A percentile compares a stretch with the other conserved stretches of the same genome.
phyloP scores from a whole-genome alignment of 2,888 invertebrate species.

The Anoplius nigerrimus region DNA sequence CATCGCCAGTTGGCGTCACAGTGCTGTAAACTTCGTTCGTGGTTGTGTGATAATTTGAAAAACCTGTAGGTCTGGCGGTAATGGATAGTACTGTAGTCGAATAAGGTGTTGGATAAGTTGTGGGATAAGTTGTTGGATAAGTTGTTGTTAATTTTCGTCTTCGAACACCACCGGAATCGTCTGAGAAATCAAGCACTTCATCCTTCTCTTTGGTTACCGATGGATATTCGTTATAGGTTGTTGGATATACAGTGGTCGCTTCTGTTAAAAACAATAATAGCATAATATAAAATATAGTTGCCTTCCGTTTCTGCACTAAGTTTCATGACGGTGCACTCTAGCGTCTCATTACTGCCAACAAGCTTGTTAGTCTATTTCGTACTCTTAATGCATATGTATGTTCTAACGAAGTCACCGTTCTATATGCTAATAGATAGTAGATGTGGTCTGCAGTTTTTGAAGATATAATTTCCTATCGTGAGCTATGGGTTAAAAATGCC shows the following conservation, averaged over 20 bases:
- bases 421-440: too few relatives aligned
- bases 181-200: constrained; percentile 87
- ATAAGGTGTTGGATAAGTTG: constrained; percentile 54
- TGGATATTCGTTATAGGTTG: constrained; percentile 77
- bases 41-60: constrained; percentile 50
- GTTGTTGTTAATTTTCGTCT: constrained; percentile 63
- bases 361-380: too few relatives aligned
- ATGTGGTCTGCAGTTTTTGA: too few relatives aligned
- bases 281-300: too few relatives aligned
- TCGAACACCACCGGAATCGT: constrained; percentile 76
- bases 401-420: too few relatives aligned
- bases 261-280: too few relatives aligned
- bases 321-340: too few relatives aligned
- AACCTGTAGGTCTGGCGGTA: neutral
- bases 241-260: constrained; percentile 62
- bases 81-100: constrained; percentile 29
- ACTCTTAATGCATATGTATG: too few relatives aligned
- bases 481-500: too few relatives aligned
- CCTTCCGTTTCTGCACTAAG: too few relatives aligned
- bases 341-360: too few relatives aligned
- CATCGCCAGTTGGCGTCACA: neutral
- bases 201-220: constrained; percentile 82
- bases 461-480: too few relatives aligned
- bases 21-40: constrained; percentile 55
- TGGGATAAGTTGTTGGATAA: constrained; percentile 59